Conservation (phyloP, 2,797 vertebrate genomes). For the Odontamblyopus lacepedii region DNA sequence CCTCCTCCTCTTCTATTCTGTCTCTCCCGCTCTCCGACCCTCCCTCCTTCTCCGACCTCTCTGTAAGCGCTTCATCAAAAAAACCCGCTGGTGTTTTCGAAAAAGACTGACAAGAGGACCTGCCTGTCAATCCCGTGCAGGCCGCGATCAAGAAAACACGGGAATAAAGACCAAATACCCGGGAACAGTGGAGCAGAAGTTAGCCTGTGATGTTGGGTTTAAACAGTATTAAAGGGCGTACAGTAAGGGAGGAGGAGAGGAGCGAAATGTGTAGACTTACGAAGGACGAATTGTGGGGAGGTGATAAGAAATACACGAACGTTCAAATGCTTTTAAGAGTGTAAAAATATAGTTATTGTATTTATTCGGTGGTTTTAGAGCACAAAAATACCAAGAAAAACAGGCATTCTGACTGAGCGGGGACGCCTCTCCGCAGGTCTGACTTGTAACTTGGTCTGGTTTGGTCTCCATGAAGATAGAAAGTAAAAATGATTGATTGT, state of each 20-base stretch:
- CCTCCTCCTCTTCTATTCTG: conserved; percentile 27
- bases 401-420: too few relatives aligned
- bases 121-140: conserved; percentile 69
- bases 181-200: conserved; percentile 73
- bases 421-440: too few relatives aligned
- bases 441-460: too few relatives aligned
- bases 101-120: conserved; percentile 79
- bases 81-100: conserved; percentile 79
- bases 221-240: conserved; percentile 64
- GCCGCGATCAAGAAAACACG: conserved; percentile 65
- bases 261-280: background rate
- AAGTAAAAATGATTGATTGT: too few relatives aligned
- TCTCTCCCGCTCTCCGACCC: conserved; percentile 61
- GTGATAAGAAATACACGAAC: background rate
- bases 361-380: too few relatives aligned
- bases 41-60: conserved; percentile 66
- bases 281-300: too few relatives aligned
- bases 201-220: conserved; percentile 70
- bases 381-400: too few relatives aligned
- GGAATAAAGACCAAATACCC: conserved; percentile 60
- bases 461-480: too few relatives aligned
- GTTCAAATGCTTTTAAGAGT: background rate
- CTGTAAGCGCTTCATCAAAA: conserved; percentile 79
- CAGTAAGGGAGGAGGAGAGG: background rate
- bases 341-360: background rate